These are phyloP conservation scores for Tachysurus fulvidraco DNA, from an alignment of 2,113 vertebrate genomes.

Conservation along the genomic window DNA sequence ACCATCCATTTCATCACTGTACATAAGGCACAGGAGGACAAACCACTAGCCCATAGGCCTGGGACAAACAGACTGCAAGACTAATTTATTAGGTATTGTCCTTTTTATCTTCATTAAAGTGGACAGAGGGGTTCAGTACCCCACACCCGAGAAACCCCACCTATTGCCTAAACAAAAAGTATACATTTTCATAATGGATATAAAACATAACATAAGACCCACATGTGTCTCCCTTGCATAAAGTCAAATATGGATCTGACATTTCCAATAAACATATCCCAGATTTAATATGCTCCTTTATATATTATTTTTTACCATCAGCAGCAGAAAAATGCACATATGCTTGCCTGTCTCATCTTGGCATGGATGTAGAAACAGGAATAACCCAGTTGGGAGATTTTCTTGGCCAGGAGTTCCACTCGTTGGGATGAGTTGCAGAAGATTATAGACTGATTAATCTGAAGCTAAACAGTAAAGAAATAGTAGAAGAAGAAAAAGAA, in stretches of 20 bases:
- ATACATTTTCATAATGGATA: no score
- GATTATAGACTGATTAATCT: conserved; percentile 99
- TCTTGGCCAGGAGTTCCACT: conserved; percentile 98
- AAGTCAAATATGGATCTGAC: no score
- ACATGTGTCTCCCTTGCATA: no score
- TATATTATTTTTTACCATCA: neutral
- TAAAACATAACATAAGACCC: no score
- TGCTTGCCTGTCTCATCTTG: conserved; percentile 98
- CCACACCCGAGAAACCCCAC: neutral
- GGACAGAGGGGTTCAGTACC: neutral
- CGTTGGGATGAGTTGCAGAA: conserved; percentile 99
- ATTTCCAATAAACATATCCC: neutral
- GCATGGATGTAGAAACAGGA: conserved; percentile 99
- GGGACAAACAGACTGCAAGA: no score
- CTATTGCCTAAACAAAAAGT: no score
- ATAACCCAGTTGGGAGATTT: conserved; percentile 98
- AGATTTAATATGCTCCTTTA: neutral
- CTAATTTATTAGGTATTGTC: neutral
- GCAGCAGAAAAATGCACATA: neutral
- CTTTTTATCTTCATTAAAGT: neutral
- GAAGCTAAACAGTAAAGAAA: conserved; percentile 77
- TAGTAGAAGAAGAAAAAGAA: no score
- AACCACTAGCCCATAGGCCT: neutral
- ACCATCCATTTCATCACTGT: neutral
- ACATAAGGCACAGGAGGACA: neutral